Evolutionary conservation across 2,113 vertebrate genomes (phyloP).

Genomic region (Melanotaenia duboulayi): DNA sequence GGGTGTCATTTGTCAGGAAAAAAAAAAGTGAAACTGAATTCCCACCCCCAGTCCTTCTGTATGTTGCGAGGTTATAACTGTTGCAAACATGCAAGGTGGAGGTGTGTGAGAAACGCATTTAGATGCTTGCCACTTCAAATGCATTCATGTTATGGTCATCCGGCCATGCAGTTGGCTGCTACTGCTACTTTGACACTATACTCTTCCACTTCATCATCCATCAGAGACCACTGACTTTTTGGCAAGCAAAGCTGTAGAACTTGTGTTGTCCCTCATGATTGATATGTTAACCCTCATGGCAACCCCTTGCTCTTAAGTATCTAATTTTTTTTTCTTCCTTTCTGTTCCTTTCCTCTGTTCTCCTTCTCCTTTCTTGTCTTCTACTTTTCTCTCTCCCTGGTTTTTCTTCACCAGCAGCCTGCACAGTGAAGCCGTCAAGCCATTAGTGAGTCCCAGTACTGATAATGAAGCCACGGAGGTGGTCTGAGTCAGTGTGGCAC

Average conservation of each 20-base stretch:
- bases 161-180: background rate
- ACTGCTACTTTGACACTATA: conserved; percentile 26
- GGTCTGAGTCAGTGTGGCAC: conserved; percentile 70
- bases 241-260: conserved; percentile 47
- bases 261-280: conserved; percentile 66
- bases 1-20: conserved; percentile 84
- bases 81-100: conserved; percentile 74
- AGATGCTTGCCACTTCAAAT: conserved; percentile 30
- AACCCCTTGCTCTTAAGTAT: conserved; percentile 53
- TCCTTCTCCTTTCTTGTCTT: background rate
- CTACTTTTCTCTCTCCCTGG: conserved; percentile 15
- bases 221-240: conserved; percentile 43
- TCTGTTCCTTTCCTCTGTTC: conserved; percentile 28
- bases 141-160: conserved; percentile 15
- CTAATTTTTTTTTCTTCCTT: conserved; percentile 27
- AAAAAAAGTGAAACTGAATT: conserved; percentile 75
- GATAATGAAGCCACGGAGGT: conserved; percentile 80
- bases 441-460: conserved; percentile 75
- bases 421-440: conserved; percentile 56
- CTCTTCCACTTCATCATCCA: conserved; percentile 33
- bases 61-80: conserved; percentile 75
- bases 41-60: conserved; percentile 87
- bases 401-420: conserved; percentile 58
- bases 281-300: conserved; percentile 72
- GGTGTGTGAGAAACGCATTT: conserved; percentile 35